Conservation (phyloP, 2,888 invertebrate species). For the Dicyrtoma fusca region DNA sequence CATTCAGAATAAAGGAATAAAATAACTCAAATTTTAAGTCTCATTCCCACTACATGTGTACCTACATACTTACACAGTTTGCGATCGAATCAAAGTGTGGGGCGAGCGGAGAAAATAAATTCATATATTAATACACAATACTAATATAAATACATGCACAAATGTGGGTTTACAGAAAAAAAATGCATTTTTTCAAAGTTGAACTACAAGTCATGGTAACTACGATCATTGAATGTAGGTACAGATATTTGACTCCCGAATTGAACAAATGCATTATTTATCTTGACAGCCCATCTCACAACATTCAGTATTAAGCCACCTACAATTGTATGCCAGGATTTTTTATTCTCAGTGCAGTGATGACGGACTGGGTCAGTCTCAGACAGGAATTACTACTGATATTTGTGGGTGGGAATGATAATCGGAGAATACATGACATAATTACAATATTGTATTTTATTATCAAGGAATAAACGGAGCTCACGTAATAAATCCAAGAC, state of each 20-base stretch:
- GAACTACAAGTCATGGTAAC: too few species aligned
- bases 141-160: too few species aligned
- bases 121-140: too few species aligned
- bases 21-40: neutral
- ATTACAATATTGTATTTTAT: slow-evolving; percentile 26
- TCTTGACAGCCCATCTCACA: too few species aligned
- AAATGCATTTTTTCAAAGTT: too few species aligned
- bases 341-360: neutral
- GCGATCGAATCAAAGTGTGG: neutral
- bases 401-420: slow-evolving; percentile 19
- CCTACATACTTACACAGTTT: neutral
- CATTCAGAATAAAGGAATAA: slow-evolving; percentile 16
- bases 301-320: too few species aligned
- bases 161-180: too few species aligned
- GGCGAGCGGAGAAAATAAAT: too few species aligned
- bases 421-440: neutral
- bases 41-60: neutral
- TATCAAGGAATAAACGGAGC: neutral
- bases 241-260: too few species aligned
- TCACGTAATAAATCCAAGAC: slow-evolving; percentile 28
- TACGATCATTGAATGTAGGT: too few species aligned
- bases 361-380: too few species aligned
- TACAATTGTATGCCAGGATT: neutral
- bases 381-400: neutral
- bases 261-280: too few species aligned